Evolutionary conservation across 2,888 invertebrate species (phyloP).

Genomic region (Diaprepes abbreviatus): DNA sequence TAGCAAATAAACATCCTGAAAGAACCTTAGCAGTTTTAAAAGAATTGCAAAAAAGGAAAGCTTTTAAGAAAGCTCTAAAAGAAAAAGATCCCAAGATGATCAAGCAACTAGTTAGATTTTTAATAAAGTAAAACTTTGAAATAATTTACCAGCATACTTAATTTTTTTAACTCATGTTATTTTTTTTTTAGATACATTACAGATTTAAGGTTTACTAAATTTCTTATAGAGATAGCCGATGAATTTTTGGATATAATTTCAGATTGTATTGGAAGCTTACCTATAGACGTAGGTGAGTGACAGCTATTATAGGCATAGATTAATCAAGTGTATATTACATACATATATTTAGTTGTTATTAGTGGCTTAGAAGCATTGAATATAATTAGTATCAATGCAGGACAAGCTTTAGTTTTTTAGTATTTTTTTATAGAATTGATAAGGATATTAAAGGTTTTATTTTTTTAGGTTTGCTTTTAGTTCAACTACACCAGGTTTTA

Average conservation of each 20-base stretch:
- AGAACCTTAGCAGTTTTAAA: constrained; percentile 85
- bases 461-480: constrained; percentile 67
- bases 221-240: constrained; percentile 81
- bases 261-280: constrained; percentile 74
- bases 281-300: constrained; percentile 72
- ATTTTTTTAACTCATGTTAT: constrained; percentile 60
- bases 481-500: constrained; percentile 73
- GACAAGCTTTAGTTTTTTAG: too few relatives aligned
- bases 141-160: neutral
- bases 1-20: constrained; percentile 79
- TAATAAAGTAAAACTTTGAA: constrained; percentile 70
- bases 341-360: too few relatives aligned
- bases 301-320: too few relatives aligned
- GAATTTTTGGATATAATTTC: constrained; percentile 83
- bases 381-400: too few relatives aligned
- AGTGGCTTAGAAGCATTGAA: too few relatives aligned
- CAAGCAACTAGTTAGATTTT: constrained; percentile 79
- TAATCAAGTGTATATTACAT: too few relatives aligned
- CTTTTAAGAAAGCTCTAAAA: constrained; percentile 80
- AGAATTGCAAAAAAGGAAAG: constrained; percentile 88
- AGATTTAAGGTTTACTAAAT: constrained; percentile 80
- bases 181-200: constrained; percentile 81
- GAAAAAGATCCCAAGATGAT: constrained; percentile 79
- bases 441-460: neutral
- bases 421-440: too few relatives aligned